A percentile compares a stretch with the other conserved stretches of the same genome.
phyloP scores from a whole-genome alignment of 2,888 invertebrate genomes.

The Drosophila rubida region DNA sequence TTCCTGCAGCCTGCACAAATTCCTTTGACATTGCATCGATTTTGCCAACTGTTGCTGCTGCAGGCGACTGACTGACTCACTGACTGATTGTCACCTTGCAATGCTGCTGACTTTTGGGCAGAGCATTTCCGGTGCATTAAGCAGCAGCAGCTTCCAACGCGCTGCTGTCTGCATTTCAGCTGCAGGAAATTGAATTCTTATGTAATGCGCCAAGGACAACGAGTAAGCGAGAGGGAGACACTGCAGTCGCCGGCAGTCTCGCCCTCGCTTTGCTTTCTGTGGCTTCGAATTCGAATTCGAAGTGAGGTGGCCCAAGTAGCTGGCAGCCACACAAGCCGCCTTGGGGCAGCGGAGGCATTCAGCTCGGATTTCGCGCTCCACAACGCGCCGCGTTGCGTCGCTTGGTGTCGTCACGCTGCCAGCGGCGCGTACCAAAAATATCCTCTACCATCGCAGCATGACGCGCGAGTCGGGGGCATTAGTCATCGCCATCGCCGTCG shows the following conservation, averaged over 20 bases:
- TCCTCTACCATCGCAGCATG: slow-evolving; percentile 24
- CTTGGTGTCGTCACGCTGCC: neutral
- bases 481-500: slow-evolving; percentile 55
- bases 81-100: no score
- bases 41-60: neutral
- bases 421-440: slow-evolving; percentile 15
- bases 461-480: slow-evolving; percentile 18
- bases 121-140: slow-evolving; percentile 35
- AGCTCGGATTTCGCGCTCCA: no score
- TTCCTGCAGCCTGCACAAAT: no score
- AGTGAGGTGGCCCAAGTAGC: no score
- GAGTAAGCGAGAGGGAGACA: neutral
- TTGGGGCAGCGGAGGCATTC: neutral
- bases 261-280: neutral
- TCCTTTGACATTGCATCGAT: no score
- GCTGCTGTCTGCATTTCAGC: slow-evolving; percentile 4
- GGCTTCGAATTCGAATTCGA: neutral
- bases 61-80: neutral
- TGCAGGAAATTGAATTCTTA: slow-evolving; percentile 50
- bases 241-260: no score
- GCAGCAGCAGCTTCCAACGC: no score
- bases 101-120: slow-evolving; percentile 7
- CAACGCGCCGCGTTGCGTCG: neutral
- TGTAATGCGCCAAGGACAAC: slow-evolving; percentile 34
- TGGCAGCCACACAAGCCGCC: no score